phyloP scores from a whole-genome alignment of 2,797 vertebrate genomes.

The Smutsia gigantea region DNA sequence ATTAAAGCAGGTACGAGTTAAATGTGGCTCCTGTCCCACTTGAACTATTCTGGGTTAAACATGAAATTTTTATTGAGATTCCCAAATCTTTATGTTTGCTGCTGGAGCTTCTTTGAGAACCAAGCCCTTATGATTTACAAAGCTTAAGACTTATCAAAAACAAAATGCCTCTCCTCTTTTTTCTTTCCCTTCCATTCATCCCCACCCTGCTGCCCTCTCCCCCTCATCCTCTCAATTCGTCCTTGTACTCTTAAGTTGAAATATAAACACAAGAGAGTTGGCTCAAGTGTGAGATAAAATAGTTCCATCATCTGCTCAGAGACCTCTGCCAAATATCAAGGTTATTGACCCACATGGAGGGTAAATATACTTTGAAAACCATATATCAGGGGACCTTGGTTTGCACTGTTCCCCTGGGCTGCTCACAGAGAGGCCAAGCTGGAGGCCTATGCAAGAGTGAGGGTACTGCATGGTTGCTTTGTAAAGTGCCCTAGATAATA shows the following conservation, averaged over 20 bases:
- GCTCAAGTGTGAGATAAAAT: slow-evolving; percentile 65
- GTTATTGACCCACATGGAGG: slow-evolving; percentile 67
- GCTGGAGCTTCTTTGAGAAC: slow-evolving; percentile 34
- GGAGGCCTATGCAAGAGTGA: slow-evolving; percentile 25
- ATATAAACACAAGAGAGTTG: slow-evolving; percentile 60
- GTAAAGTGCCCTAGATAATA: slow-evolving; percentile 68
- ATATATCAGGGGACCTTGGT: background rate
- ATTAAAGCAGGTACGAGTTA: slow-evolving; percentile 51
- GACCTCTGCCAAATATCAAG: slow-evolving; percentile 73
- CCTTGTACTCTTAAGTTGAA: slow-evolving; percentile 31
- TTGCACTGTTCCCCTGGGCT: slow-evolving; percentile 56
- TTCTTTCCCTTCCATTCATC: background rate
- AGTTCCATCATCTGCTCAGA: slow-evolving; percentile 75
- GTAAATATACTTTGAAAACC: slow-evolving; percentile 80
- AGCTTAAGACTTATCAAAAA: background rate
- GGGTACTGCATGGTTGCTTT: background rate
- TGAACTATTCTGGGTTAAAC: slow-evolving; percentile 59
- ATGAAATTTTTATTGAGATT: slow-evolving; percentile 66
- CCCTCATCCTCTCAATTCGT: background rate
- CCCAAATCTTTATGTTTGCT: slow-evolving; percentile 43
- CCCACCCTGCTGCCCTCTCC: background rate
- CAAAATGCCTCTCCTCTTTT: background rate
- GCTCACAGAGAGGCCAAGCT: slow-evolving; percentile 40
- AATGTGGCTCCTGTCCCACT: background rate
- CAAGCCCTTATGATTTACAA: slow-evolving; percentile 26